Percentiles rank a stretch among this genome's conserved stretches.
Evolutionary conservation across 2,797 vertebrate genomes (phyloP).

Genomic region (Gymnopithys bicolor): DNA sequence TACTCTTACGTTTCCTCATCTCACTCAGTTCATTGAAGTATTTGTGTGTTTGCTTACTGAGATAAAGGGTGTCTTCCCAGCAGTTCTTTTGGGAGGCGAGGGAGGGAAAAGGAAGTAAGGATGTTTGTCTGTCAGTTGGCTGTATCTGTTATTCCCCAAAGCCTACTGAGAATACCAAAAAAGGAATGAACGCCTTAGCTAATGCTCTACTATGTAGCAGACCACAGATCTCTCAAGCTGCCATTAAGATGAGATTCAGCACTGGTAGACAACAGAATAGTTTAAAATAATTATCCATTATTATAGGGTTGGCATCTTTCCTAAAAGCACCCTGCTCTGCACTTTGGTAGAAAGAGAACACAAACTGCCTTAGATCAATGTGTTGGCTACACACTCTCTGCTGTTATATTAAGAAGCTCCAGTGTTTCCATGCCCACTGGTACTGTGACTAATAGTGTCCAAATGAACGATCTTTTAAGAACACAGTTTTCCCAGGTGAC

Average conservation of each 20-base stretch:
- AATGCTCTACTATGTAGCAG: neutral
- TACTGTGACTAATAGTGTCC: neutral
- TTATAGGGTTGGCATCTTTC: neutral
- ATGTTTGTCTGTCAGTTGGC: neutral
- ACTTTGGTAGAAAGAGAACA: neutral
- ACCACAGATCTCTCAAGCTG: neutral
- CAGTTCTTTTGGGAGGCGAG: neutral
- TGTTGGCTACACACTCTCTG: neutral
- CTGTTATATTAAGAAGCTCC: neutral
- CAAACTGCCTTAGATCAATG: neutral
- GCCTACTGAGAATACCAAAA: neutral
- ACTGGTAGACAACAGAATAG: neutral
- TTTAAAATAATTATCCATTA: constrained; percentile 29
- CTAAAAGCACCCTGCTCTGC: neutral
- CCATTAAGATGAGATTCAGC: neutral
- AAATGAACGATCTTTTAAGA: neutral
- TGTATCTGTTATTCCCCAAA: constrained; percentile 11
- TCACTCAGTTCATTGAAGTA: neutral
- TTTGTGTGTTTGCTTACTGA: neutral
- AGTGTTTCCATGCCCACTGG: neutral
- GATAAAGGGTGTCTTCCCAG: neutral
- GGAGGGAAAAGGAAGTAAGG: neutral
- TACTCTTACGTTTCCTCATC: neutral
- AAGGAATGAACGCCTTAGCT: neutral
- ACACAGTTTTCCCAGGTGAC: neutral